These are phyloP conservation scores for Pseudolaguvia tuberculata DNA, from an alignment of 2,113 vertebrate genomes.

Conservation along the genomic window DNA sequence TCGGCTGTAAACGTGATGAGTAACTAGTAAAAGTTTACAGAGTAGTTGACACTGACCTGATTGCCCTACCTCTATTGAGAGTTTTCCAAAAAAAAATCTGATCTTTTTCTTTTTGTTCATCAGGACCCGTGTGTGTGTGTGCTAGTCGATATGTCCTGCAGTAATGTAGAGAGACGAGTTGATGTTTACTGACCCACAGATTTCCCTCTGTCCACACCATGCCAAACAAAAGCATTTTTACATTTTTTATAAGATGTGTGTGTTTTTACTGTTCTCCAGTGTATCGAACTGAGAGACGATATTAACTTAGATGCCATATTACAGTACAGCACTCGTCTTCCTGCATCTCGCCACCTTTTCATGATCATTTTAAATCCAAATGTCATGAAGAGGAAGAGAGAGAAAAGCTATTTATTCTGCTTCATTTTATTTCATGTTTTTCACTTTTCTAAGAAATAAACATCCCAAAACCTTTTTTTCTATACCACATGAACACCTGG, in stretches of 20 bases:
- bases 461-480: conserved; percentile 39
- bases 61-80: no score
- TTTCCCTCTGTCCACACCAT: conserved; percentile 29
- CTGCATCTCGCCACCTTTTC: conserved; percentile 4
- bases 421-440: background rate
- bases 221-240: conserved; percentile 38
- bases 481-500: conserved; percentile 36
- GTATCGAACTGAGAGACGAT: background rate
- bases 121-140: no score
- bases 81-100: no score
- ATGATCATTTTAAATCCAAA: conserved; percentile 5
- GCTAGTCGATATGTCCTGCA: background rate
- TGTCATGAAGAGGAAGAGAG: background rate
- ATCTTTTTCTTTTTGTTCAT: no score
- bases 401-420: background rate
- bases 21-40: background rate
- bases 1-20: background rate
- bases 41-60: background rate
- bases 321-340: conserved; percentile 26
- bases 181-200: conserved; percentile 21
- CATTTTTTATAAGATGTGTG: conserved; percentile 13
- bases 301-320: conserved; percentile 29
- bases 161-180: background rate
- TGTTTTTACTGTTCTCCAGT: conserved; percentile 12
- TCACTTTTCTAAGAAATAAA: conserved; percentile 13